Evolutionary conservation across 2,113 vertebrate species (phyloP).

Genomic region (Agelaius tricolor): DNA sequence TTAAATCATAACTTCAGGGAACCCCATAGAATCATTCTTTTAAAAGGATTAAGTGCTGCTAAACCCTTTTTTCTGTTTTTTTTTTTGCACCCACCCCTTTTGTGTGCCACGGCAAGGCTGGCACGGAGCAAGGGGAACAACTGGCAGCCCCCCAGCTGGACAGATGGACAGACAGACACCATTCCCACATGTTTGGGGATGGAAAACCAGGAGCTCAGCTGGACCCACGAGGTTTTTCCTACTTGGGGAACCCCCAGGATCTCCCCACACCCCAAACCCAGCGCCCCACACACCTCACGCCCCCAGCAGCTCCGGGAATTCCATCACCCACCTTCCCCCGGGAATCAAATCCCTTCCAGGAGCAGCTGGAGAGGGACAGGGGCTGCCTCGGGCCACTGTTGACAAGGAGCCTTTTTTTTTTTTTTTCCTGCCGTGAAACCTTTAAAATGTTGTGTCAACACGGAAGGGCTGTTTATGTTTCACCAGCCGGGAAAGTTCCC

Average conservation of each 20-base stretch:
- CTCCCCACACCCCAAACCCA: fast-evolving
- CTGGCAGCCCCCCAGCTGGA: not conserved
- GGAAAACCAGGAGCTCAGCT: fast-evolving
- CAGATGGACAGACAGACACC: not conserved
- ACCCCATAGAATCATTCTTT: fast-evolving
- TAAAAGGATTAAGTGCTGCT: not conserved
- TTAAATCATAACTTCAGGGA: fast-evolving
- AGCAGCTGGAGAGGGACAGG: not conserved
- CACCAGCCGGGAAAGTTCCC: slow-evolving; percentile 36
- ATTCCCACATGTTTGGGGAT: fast-evolving
- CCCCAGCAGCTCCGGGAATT: not conserved
- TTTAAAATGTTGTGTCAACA: slow-evolving; percentile 38
- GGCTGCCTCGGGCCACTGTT: not conserved
- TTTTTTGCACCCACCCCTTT: not conserved
- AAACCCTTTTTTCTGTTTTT: not conserved
- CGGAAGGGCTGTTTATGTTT: slow-evolving; percentile 4
- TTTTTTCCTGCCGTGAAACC: not conserved
- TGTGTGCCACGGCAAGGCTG: not conserved
- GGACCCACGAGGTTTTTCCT: not conserved
- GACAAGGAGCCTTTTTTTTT: slow-evolving; percentile 15
- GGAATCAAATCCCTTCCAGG: not conserved
- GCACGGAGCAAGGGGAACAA: not conserved
- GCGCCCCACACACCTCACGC: fast-evolving
- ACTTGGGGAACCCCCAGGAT: fast-evolving
- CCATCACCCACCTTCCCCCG: not conserved